Percentiles rank a stretch among this genome's conserved stretches.
Evolutionary conservation across 1,140 invertebrate species (phyloP).

Genomic region (Pogonomyrmex californicus): DNA sequence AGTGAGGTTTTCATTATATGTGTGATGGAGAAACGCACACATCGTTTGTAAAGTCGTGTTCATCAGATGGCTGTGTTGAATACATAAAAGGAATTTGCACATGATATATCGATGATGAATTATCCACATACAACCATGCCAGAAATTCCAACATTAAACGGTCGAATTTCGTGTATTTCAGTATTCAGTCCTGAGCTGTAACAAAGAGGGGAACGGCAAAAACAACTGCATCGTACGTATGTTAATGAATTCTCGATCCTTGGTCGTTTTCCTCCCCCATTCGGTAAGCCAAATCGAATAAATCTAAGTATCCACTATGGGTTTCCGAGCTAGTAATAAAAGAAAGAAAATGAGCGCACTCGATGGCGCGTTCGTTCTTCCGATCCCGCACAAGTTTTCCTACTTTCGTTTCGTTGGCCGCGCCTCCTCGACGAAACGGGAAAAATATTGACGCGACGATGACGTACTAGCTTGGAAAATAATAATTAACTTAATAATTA

Average conservation of each 20-base stretch:
- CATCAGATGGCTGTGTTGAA: slow-evolving; percentile 17
- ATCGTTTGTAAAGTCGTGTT: slow-evolving; percentile 36
- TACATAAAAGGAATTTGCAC: slow-evolving; percentile 34
- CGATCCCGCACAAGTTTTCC: slow-evolving; percentile 38
- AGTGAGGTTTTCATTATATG: slow-evolving; percentile 13
- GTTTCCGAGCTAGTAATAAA: slow-evolving; percentile 42
- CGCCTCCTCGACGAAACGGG: slow-evolving; percentile 24
- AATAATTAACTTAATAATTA: slow-evolving; percentile 52
- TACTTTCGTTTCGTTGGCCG: slow-evolving; percentile 24
- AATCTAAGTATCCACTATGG: slow-evolving; percentile 41
- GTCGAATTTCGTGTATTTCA: slow-evolving; percentile 34
- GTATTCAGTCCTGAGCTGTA: background rate
- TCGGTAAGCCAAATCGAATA: slow-evolving; percentile 38
- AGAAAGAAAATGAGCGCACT: slow-evolving; percentile 35
- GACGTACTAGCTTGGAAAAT: slow-evolving; percentile 15
- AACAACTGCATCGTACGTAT: slow-evolving; percentile 36
- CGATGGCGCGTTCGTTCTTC: slow-evolving; percentile 3
- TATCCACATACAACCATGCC: slow-evolving; percentile 20
- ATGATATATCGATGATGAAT: background rate
- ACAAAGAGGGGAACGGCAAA: background rate
- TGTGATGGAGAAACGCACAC: background rate
- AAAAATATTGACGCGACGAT: slow-evolving; percentile 21
- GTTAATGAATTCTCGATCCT: slow-evolving; percentile 41
- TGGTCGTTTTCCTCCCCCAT: background rate
- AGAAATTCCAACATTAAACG: slow-evolving; percentile 21